A percentile compares a stretch with the other conserved stretches of the same genome.
Conservation (phyloP, 2,113 vertebrate genomes). For the Crypturellus undulatus region DNA sequence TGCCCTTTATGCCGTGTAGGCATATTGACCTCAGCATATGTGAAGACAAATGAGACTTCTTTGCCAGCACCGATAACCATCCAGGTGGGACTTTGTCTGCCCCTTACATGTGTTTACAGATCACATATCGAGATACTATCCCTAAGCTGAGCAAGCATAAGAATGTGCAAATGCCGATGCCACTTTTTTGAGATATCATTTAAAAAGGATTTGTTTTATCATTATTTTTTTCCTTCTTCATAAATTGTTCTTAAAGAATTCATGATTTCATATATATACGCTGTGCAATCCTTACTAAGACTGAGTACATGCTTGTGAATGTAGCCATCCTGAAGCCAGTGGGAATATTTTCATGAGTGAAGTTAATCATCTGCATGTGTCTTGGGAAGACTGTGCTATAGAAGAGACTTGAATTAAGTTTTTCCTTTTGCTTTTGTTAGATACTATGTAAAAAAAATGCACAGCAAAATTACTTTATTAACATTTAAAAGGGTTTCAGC, state of each 20-base stretch:
- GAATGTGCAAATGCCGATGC: neutral
- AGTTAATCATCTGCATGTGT: neutral
- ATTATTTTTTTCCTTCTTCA: neutral
- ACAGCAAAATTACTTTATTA: constrained; percentile 7
- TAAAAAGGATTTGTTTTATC: neutral
- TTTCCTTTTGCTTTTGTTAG: neutral
- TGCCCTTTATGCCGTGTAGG: neutral
- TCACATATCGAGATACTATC: neutral
- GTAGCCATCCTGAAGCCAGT: neutral
- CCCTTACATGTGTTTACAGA: neutral
- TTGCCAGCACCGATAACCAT: too few species aligned
- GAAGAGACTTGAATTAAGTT: neutral
- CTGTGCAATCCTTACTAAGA: neutral
- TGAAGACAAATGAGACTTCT: neutral
- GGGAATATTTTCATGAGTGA: neutral
- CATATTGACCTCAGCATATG: neutral
- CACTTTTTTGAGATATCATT: neutral
- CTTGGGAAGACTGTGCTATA: neutral
- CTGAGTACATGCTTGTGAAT: neutral
- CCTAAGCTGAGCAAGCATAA: neutral
- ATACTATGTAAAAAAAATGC: neutral
- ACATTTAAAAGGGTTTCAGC: constrained; percentile 2
- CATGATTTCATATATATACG: neutral
- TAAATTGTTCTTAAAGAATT: neutral
- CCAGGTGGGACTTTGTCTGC: neutral